Percentiles rank a stretch among this genome's conserved stretches.
Conservation (phyloP, 2,888 invertebrate species). For the Nomada ferruginata region DNA sequence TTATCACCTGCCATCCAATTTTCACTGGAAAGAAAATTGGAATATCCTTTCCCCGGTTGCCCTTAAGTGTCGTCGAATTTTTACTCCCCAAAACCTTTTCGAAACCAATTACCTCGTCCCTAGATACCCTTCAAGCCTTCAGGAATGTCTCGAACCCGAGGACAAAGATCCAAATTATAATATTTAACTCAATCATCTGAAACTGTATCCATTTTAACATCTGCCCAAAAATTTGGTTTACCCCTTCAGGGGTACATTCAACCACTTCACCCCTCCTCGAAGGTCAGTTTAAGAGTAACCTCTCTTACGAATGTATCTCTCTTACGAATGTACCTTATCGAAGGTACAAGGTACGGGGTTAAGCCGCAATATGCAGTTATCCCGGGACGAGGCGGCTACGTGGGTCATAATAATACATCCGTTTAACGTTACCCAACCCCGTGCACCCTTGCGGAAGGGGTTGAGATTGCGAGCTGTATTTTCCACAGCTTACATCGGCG, state of each 20-base stretch:
- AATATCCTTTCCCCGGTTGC: no score
- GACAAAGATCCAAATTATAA: no score
- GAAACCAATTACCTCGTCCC: no score
- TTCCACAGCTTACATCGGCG: conserved; percentile 62
- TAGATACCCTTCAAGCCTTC: no score
- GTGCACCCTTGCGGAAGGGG: conserved; percentile 10
- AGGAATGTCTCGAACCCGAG: no score
- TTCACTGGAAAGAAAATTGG: no score
- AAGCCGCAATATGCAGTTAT: conserved; percentile 75
- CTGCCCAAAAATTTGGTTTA: no score
- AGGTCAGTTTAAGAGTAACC: conserved; percentile 16
- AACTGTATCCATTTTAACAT: no score
- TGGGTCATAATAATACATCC: conserved; percentile 71
- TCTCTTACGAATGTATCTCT: conserved; percentile 41
- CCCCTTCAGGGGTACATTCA: neutral
- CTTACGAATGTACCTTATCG: conserved; percentile 56
- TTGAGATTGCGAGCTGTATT: conserved; percentile 75
- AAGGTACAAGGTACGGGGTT: conserved; percentile 56
- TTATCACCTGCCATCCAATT: neutral
- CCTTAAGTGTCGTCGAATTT: no score
- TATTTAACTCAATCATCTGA: no score
- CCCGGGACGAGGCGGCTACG: conserved; percentile 51
- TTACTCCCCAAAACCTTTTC: no score
- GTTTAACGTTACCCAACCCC: conserved; percentile 63
- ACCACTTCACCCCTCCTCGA: neutral